phyloP scores from a whole-genome alignment of 2,888 invertebrate genomes.

The Oligia latruncula region DNA sequence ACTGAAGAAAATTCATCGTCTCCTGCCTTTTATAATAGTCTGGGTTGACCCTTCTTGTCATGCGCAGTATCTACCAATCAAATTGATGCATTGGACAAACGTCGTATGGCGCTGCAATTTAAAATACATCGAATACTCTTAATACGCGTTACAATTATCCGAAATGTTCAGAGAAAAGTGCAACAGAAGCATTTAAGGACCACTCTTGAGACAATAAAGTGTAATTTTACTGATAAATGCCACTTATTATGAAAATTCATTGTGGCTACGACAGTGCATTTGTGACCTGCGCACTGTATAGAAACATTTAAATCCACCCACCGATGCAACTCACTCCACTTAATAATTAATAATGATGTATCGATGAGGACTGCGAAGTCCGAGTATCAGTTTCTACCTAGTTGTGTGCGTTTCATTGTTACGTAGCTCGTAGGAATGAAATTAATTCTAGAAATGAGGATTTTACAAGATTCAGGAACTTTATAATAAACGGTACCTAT shows the following conservation, averaged over 20 bases:
- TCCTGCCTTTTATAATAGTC: slow-evolving; percentile 26
- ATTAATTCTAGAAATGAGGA: too few relatives aligned
- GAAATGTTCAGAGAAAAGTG: background rate
- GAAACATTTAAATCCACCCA: background rate
- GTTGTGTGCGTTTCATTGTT: background rate
- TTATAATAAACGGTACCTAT: background rate
- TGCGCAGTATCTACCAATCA: slow-evolving; percentile 24
- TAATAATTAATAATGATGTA: slow-evolving; percentile 6
- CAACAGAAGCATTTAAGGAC: too few relatives aligned
- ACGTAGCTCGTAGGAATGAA: background rate
- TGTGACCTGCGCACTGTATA: slow-evolving; percentile 25
- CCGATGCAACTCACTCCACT: slow-evolving; percentile 14
- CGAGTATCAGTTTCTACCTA: background rate
- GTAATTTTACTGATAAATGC: background rate
- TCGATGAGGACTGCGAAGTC: slow-evolving; percentile 21
- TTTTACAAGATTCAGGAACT: background rate
- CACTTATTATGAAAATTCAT: background rate
- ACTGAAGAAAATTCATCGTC: slow-evolving; percentile 5
- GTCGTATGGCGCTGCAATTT: background rate
- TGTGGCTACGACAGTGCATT: background rate
- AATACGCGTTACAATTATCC: background rate
- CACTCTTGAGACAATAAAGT: background rate
- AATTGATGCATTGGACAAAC: slow-evolving; percentile 1
- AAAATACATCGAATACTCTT: background rate
- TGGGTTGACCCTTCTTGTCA: background rate